Percentiles rank a stretch among this genome's conserved stretches.
Evolutionary conservation across 2,888 invertebrate species (phyloP).

Genomic region (Tachina grossa): DNA sequence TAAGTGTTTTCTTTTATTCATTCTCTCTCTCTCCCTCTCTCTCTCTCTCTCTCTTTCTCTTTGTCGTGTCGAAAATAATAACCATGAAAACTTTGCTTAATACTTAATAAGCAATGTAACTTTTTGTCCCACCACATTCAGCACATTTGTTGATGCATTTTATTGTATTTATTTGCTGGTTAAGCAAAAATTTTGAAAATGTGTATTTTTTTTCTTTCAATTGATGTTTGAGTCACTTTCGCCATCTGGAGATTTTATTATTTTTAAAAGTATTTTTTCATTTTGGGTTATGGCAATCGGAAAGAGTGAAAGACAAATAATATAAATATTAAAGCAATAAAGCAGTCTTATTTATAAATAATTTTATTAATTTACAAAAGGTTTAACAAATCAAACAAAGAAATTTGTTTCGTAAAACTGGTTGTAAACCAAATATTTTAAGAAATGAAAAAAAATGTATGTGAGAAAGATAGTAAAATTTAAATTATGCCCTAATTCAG

Average conservation of each 20-base stretch:
- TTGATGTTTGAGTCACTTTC: slow-evolving; percentile 21
- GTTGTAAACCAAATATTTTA: too few species aligned
- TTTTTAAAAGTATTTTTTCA: slow-evolving; percentile 46
- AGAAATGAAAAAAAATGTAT: too few species aligned
- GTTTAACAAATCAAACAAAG: too few species aligned
- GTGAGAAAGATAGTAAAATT: too few species aligned
- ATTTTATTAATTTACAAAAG: too few species aligned
- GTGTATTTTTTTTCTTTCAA: background rate
- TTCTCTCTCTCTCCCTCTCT: background rate
- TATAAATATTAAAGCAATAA: too few species aligned
- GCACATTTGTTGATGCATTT: slow-evolving; percentile 46
- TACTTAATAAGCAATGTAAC: slow-evolving; percentile 35
- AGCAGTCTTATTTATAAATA: too few species aligned
- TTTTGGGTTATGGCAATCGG: too few species aligned
- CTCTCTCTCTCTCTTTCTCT: background rate
- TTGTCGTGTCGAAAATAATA: slow-evolving; percentile 6
- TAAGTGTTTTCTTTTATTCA: slow-evolving; percentile 24
- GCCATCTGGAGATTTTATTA: slow-evolving; percentile 46
- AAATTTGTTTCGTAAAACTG: too few species aligned
- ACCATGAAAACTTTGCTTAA: slow-evolving; percentile 39
- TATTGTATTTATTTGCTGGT: slow-evolving; percentile 34
- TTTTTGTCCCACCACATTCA: slow-evolving; percentile 22
- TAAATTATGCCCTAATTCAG: too few species aligned
- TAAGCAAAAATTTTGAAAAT: slow-evolving; percentile 12
- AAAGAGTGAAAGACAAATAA: too few species aligned